Percentiles rank a stretch among this genome's conserved stretches.
These are phyloP conservation scores for Leistus spinibarbis DNA, from an alignment of 2,888 invertebrate genomes.

Conservation along the genomic window DNA sequence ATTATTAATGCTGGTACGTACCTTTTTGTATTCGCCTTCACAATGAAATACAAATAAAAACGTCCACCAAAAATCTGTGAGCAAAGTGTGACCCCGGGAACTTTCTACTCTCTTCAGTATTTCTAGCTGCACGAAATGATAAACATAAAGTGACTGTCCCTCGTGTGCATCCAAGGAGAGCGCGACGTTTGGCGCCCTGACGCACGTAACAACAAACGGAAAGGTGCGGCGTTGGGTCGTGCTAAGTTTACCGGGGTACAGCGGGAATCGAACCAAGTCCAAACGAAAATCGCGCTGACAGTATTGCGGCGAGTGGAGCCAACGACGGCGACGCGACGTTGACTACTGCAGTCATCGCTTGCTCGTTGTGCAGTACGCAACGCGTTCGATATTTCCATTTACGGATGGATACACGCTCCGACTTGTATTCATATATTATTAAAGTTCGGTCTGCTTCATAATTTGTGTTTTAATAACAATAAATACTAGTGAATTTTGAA, in stretches of 20 bases:
- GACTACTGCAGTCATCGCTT: slow-evolving; percentile 24
- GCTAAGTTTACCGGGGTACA: neutral
- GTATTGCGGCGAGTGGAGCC: slow-evolving; percentile 15
- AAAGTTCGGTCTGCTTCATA: neutral
- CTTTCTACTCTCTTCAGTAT: neutral
- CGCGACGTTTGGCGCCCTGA: neutral
- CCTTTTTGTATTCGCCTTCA: too few relatives aligned
- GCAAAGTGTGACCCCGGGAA: too few relatives aligned
- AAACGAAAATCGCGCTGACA: neutral
- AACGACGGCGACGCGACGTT: neutral
- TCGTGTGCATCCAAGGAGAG: neutral
- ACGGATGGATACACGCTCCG: neutral
- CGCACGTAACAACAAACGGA: neutral
- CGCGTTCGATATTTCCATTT: neutral
- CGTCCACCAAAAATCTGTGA: too few relatives aligned
- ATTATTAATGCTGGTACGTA: too few relatives aligned
- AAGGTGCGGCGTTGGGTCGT: neutral
- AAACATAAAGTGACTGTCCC: neutral
- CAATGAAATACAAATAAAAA: too few relatives aligned
- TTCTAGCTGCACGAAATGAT: neutral
- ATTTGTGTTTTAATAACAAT: neutral
- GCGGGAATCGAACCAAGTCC: neutral
- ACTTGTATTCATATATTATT: neutral
- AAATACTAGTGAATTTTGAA: neutral
- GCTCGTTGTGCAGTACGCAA: slow-evolving; percentile 2